These are phyloP conservation scores for Promerops cafer DNA, from an alignment of 2,113 vertebrate genomes.

Conservation along the genomic window DNA sequence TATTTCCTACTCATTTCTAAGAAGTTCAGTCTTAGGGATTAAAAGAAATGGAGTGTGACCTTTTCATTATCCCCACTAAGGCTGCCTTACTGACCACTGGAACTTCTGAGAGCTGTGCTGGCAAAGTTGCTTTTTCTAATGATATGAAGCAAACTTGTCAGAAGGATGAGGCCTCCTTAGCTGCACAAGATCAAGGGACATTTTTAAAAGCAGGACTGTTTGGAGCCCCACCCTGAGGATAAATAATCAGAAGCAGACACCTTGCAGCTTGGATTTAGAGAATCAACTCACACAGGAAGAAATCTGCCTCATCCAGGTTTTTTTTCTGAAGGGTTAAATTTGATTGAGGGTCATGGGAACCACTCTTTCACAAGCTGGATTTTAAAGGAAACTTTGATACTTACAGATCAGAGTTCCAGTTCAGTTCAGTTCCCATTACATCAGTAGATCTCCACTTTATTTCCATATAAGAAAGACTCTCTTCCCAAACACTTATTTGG, in stretches of 20 bases:
- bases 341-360: neutral
- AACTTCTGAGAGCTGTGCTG: neutral
- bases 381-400: neutral
- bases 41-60: neutral
- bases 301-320: neutral
- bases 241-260: neutral
- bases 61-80: neutral
- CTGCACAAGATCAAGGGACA: neutral
- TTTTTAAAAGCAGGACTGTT: neutral
- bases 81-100: neutral
- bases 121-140: neutral
- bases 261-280: neutral
- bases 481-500: neutral
- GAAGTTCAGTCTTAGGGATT: neutral
- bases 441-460: neutral
- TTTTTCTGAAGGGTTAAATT: neutral
- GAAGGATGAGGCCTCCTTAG: neutral
- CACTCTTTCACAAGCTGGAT: neutral
- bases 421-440: slow-evolving; percentile 4
- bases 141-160: neutral
- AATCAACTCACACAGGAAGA: accelerated
- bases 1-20: neutral
- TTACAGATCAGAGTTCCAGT: neutral
- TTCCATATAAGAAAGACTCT: neutral
- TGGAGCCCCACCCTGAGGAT: neutral